Conservation (phyloP, 2,113 vertebrate species). For the Ptilonorhynchus violaceus region DNA sequence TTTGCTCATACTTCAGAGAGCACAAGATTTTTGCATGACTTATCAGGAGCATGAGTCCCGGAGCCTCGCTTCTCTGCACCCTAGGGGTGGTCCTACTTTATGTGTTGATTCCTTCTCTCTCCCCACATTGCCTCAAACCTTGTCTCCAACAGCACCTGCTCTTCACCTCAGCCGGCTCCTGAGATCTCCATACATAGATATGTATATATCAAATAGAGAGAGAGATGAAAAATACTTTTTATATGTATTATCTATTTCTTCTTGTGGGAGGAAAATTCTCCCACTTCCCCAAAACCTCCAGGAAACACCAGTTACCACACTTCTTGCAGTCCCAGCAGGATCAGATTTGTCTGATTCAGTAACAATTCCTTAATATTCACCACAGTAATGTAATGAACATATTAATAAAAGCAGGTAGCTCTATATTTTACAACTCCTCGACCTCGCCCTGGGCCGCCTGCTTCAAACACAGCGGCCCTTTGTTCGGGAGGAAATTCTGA, state of each 20-base stretch:
- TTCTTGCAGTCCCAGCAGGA: background rate
- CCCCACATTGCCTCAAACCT: background rate
- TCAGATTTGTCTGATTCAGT: background rate
- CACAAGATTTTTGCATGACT: background rate
- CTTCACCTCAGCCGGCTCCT: background rate
- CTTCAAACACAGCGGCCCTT: background rate
- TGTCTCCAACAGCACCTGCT: background rate
- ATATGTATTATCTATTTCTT: background rate
- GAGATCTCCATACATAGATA: background rate
- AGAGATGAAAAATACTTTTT: background rate
- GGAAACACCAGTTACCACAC: background rate
- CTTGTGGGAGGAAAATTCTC: background rate
- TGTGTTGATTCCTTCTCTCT: background rate
- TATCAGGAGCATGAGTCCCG: accelerated
- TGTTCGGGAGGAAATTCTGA: background rate
- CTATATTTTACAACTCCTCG: background rate
- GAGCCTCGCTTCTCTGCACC: accelerated
- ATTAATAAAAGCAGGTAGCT: background rate
- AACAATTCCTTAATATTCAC: background rate
- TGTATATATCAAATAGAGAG: background rate
- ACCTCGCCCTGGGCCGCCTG: background rate
- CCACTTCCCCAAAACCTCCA: background rate
- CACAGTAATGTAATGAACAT: background rate
- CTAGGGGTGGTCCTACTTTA: accelerated
- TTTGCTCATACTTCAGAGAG: background rate